A percentile compares a stretch with the other conserved stretches of the same genome.
Conservation (phyloP, 2,888 invertebrate species). For the Ethmia dodecea region DNA sequence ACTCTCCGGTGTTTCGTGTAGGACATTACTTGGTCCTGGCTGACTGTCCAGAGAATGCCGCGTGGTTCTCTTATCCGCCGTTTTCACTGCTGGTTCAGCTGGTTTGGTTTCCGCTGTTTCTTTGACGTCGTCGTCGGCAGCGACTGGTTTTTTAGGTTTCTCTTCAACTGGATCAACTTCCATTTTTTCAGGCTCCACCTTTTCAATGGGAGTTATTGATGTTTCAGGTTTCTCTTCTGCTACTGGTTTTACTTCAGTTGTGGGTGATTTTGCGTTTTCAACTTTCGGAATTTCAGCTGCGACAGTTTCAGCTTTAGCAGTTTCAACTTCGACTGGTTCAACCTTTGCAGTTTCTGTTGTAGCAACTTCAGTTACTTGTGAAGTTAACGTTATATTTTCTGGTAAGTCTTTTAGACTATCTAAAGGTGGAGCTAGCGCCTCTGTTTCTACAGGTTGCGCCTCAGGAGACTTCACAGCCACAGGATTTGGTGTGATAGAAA, state of each 20-base stretch:
- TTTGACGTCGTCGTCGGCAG: no score
- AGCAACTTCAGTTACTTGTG: constrained; percentile 33
- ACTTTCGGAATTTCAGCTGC: constrained; percentile 4
- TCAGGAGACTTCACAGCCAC: constrained; percentile 48
- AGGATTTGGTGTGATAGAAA: constrained; percentile 45
- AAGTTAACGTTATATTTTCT: constrained; percentile 37
- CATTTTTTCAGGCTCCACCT: constrained; percentile 5
- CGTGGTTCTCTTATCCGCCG: constrained; percentile 33
- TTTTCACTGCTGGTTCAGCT: neutral
- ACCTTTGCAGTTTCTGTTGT: neutral
- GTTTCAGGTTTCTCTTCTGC: neutral
- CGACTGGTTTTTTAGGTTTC: constrained; percentile 14
- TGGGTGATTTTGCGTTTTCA: neutral
- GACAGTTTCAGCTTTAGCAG: constrained; percentile 7
- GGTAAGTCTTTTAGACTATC: constrained; percentile 43
- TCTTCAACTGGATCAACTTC: constrained; percentile 14
- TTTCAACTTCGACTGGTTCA: constrained; percentile 10
- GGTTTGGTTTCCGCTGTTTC: constrained; percentile 13
- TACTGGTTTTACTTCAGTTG: neutral
- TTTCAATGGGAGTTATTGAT: neutral
- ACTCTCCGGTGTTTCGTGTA: constrained; percentile 79
- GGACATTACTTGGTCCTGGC: constrained; percentile 54
- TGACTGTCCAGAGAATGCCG: constrained; percentile 46
- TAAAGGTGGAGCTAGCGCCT: constrained; percentile 49
- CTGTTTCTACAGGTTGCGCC: constrained; percentile 39